phyloP scores from a whole-genome alignment of 2,113 vertebrate species.

The Chrysemys picta region DNA sequence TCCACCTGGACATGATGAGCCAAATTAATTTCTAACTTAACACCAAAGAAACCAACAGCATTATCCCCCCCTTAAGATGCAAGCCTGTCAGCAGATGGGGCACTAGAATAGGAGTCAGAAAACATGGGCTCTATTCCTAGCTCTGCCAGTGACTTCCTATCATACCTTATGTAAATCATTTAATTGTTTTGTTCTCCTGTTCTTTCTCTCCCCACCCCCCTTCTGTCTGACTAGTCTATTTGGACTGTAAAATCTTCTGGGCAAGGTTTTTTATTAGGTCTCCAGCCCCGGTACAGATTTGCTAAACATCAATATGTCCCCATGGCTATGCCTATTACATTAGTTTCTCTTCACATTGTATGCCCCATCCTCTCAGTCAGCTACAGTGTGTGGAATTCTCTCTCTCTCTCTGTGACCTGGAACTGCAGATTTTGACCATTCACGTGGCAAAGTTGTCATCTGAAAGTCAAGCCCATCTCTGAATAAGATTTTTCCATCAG shows the following conservation, averaged over 20 bases:
- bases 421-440: neutral
- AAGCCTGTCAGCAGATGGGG: neutral
- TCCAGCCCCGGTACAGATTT: neutral
- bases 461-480: neutral
- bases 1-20: no score
- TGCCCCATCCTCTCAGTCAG: neutral
- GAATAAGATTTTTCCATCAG: neutral
- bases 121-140: neutral
- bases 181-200: neutral
- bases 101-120: neutral
- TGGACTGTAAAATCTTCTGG: no score
- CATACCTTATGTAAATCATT: neutral
- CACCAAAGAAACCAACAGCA: neutral
- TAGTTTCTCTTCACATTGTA: neutral
- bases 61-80: neutral
- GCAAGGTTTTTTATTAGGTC: neutral
- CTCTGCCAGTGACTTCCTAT: neutral
- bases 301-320: neutral
- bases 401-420: neutral
- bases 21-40: neutral
- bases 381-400: neutral
- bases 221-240: neutral
- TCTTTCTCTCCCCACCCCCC: neutral
- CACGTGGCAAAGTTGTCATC: neutral
- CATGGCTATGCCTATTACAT: neutral